Evolutionary conservation across 2,888 invertebrate genomes (phyloP).

Genomic region (Eupeodes latifasciatus): DNA sequence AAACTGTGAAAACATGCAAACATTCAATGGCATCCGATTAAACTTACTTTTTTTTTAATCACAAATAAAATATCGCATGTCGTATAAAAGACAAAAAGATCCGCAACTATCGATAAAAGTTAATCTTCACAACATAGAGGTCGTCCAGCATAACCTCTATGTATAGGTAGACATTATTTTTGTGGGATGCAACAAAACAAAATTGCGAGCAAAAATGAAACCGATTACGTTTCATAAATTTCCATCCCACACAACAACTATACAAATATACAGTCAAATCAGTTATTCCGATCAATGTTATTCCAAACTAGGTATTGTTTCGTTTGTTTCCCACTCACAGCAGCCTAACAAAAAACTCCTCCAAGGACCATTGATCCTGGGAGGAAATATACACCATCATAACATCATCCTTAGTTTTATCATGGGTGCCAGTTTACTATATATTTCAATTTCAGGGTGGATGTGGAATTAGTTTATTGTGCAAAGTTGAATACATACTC

Average conservation of each 20-base stretch:
- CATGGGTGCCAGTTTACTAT: slow-evolving; percentile 23
- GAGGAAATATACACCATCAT: slow-evolving; percentile 8
- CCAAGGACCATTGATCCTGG: slow-evolving; percentile 17
- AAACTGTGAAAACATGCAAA: slow-evolving; percentile 75
- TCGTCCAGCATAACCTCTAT: neutral
- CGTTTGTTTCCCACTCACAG: slow-evolving; percentile 55
- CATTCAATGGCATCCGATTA: slow-evolving; percentile 71
- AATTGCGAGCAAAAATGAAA: slow-evolving; percentile 25
- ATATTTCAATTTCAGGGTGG: neutral
- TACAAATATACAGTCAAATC: neutral
- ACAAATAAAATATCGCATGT: slow-evolving; percentile 66
- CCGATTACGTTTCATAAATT: slow-evolving; percentile 68
- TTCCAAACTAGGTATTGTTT: slow-evolving; percentile 1
- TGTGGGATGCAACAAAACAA: slow-evolving; percentile 39
- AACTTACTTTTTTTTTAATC: slow-evolving; percentile 18
- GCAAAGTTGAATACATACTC: slow-evolving; percentile 44
- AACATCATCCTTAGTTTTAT: slow-evolving; percentile 4
- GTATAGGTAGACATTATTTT: neutral
- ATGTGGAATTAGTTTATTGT: slow-evolving; percentile 41
- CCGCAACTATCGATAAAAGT: slow-evolving; percentile 69
- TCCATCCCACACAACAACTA: slow-evolving; percentile 53
- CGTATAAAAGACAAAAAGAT: slow-evolving; percentile 49
- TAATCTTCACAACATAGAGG: slow-evolving; percentile 61
- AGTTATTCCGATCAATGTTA: slow-evolving; percentile 60
- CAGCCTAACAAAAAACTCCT: slow-evolving; percentile 29